Evolutionary conservation across 2,113 vertebrate species (phyloP).

Genomic region (Thunnus thynnus): DNA sequence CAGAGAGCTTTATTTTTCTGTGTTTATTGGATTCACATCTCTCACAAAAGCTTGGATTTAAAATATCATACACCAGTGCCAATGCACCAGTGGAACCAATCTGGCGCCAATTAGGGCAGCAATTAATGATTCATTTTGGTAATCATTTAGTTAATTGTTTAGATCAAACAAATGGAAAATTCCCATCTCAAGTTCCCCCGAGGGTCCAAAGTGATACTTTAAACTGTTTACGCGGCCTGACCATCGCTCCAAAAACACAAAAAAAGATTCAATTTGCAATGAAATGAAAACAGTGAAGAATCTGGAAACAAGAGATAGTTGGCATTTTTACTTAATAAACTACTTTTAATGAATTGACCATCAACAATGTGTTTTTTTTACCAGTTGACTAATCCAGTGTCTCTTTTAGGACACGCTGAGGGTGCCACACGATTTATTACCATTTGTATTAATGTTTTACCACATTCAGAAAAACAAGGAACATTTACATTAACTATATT

Average conservation of each 20-base stretch:
- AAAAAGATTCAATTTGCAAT: too few relatives aligned
- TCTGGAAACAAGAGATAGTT: too few relatives aligned
- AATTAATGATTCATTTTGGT: slow-evolving; percentile 32
- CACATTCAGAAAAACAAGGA: too few relatives aligned
- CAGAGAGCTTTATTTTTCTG: slow-evolving; percentile 39
- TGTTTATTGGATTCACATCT: slow-evolving; percentile 36
- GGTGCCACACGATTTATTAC: too few relatives aligned
- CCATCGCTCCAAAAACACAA: background rate
- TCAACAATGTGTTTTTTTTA: too few relatives aligned
- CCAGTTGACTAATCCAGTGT: too few relatives aligned
- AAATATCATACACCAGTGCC: slow-evolving; percentile 4
- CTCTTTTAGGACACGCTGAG: too few relatives aligned
- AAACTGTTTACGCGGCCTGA: background rate
- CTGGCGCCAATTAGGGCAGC: slow-evolving; percentile 25
- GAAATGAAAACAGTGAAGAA: too few relatives aligned
- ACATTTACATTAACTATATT: too few relatives aligned
- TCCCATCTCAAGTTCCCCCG: background rate
- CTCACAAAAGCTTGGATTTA: slow-evolving; percentile 32
- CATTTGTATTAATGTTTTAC: too few relatives aligned
- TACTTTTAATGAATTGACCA: too few relatives aligned
- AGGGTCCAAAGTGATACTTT: background rate
- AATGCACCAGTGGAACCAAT: slow-evolving; percentile 44
- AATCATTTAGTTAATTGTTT: slow-evolving; percentile 42
- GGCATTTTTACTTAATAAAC: too few relatives aligned
- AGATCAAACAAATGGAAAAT: slow-evolving; percentile 17